Conservation (phyloP, 2,113 vertebrate species). For the Serilophus lunatus region DNA sequence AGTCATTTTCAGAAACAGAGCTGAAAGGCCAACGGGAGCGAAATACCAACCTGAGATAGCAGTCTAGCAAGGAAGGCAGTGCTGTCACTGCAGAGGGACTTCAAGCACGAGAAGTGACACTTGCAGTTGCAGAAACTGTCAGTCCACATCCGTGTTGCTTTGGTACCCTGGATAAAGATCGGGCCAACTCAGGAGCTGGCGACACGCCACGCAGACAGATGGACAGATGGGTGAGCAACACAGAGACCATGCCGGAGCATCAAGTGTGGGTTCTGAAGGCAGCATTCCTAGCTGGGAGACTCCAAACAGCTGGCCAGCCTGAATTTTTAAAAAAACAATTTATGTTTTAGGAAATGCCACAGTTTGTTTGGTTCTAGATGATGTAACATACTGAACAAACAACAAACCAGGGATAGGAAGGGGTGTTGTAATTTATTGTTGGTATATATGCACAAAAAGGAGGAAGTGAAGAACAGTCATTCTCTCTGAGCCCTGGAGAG, state of each 20-base stretch:
- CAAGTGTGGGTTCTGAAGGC: neutral
- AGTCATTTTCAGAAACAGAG: neutral
- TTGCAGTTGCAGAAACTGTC: slow-evolving; percentile 4
- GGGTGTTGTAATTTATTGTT: neutral
- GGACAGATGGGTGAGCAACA: neutral
- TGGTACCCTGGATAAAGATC: neutral
- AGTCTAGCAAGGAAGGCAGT: neutral
- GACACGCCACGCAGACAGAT: neutral
- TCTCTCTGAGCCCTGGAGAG: neutral
- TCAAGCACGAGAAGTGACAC: neutral
- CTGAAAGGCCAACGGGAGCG: accelerated
- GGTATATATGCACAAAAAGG: neutral
- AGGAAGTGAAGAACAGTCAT: neutral
- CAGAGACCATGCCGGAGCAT: neutral
- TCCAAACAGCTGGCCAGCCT: slow-evolving; percentile 33
- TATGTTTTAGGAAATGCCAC: neutral
- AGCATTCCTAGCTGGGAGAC: neutral
- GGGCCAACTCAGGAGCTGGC: neutral
- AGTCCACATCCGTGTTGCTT: neutral
- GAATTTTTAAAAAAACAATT: neutral
- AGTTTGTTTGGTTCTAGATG: neutral
- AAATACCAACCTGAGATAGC: neutral
- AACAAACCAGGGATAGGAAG: neutral
- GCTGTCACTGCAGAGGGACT: slow-evolving; percentile 9
- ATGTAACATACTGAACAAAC: neutral